These are phyloP conservation scores for Chloroceryle amazona DNA, from an alignment of 2,797 vertebrate genomes.

Conservation along the genomic window DNA sequence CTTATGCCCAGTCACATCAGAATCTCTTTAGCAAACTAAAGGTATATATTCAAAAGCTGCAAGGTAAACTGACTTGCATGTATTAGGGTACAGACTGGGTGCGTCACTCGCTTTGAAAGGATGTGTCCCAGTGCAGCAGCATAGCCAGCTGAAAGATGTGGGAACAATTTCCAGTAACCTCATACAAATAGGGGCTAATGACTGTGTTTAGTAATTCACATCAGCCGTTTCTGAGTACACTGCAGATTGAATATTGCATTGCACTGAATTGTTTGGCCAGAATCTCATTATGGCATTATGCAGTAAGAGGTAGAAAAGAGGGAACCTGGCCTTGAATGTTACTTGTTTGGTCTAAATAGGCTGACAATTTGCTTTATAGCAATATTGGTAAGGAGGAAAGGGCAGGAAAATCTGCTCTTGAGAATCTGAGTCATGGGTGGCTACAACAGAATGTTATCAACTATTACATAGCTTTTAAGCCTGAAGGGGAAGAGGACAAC, in stretches of 20 bases:
- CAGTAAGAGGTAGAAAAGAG: conserved; percentile 29
- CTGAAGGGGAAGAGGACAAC: background rate
- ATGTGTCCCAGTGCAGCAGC: background rate
- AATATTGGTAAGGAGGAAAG: background rate
- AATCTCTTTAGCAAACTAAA: background rate
- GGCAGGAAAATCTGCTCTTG: conserved; percentile 30
- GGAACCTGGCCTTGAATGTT: conserved; percentile 14
- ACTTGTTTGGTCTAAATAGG: background rate
- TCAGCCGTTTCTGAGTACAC: background rate
- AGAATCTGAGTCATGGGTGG: background rate
- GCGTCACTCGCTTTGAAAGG: background rate
- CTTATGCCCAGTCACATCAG: background rate
- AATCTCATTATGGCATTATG: conserved; percentile 37
- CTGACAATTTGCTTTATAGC: conserved; percentile 3
- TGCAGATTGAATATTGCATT: background rate
- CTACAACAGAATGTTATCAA: background rate
- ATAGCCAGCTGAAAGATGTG: background rate
- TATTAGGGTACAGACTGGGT: background rate
- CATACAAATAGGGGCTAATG: conserved; percentile 16
- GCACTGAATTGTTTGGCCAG: background rate
- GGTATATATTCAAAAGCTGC: background rate
- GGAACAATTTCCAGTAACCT: conserved; percentile 4
- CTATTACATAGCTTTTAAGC: background rate
- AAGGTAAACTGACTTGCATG: background rate
- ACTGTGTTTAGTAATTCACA: background rate